phyloP scores from a whole-genome alignment of 2,888 invertebrate genomes.

The Pseudanteris insignis region DNA sequence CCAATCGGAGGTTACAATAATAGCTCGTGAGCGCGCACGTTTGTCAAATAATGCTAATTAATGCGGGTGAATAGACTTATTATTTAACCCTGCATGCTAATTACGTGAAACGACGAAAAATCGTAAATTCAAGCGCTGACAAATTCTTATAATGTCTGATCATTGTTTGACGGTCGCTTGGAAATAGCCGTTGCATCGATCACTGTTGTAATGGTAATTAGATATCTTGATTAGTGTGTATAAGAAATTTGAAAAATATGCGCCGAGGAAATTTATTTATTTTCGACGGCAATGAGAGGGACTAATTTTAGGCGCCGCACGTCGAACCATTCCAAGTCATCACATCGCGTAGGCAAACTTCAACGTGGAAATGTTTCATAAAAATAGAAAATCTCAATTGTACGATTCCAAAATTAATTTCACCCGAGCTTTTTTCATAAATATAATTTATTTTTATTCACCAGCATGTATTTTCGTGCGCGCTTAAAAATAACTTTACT shows the following conservation, averaged over 20 bases:
- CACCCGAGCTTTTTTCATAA: background rate
- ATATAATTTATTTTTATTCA: background rate
- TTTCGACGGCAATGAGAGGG: slow-evolving; percentile 23
- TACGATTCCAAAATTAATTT: slow-evolving; percentile 3
- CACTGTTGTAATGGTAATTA: too few relatives aligned
- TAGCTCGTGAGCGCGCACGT: too few relatives aligned
- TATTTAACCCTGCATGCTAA: too few relatives aligned
- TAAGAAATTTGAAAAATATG: background rate
- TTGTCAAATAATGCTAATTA: too few relatives aligned
- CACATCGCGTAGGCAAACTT: slow-evolving; percentile 21
- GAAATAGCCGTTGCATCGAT: too few relatives aligned
- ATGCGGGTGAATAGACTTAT: too few relatives aligned
- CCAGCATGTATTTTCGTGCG: background rate
- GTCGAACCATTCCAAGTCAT: slow-evolving; percentile 43
- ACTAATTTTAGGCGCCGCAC: slow-evolving; percentile 38
- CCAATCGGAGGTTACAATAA: too few relatives aligned
- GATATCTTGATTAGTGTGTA: too few relatives aligned
- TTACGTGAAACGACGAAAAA: too few relatives aligned
- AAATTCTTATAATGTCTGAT: background rate
- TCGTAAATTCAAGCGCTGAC: background rate
- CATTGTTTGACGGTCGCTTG: too few relatives aligned
- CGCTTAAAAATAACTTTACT: background rate
- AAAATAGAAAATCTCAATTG: slow-evolving; percentile 32
- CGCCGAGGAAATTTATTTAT: too few relatives aligned
- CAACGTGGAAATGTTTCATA: slow-evolving; percentile 20